A percentile compares a stretch with the other conserved stretches of the same genome.
Conservation (phyloP, 2,888 invertebrate species). For the Amphipyra berbera region DNA sequence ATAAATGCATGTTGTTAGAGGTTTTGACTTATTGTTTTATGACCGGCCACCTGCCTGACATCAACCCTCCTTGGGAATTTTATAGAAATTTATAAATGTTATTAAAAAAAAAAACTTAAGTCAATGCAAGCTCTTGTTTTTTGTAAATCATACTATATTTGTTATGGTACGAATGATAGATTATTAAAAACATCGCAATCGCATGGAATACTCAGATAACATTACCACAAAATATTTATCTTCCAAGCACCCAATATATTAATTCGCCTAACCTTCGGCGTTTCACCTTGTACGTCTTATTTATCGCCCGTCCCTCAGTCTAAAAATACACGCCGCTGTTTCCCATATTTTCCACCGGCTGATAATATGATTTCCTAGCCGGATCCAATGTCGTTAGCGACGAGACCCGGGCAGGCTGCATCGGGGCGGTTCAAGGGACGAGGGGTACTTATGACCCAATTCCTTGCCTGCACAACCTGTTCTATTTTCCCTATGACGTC, state of each 20-base stretch:
- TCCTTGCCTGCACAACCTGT: slow-evolving; percentile 81
- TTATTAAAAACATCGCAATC: too few species aligned
- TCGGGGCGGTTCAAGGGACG: slow-evolving; percentile 61
- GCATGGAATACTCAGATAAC: too few species aligned
- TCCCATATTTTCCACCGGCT: slow-evolving; percentile 53
- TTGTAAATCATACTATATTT: too few species aligned
- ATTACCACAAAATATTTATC: not conserved
- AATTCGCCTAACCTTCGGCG: slow-evolving; percentile 46
- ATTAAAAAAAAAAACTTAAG: too few species aligned
- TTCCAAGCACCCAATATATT: slow-evolving; percentile 13
- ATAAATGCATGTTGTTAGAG: too few species aligned
- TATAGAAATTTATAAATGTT: too few species aligned
- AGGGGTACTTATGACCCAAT: slow-evolving; percentile 79
- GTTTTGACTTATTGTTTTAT: too few species aligned
- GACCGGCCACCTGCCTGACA: too few species aligned
- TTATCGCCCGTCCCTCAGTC: slow-evolving; percentile 60
- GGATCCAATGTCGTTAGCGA: slow-evolving; percentile 53
- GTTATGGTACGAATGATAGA: too few species aligned
- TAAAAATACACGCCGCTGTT: slow-evolving; percentile 66
- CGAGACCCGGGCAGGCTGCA: slow-evolving; percentile 61
- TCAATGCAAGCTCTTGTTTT: too few species aligned
- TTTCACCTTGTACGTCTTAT: slow-evolving; percentile 56
- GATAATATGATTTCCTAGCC: slow-evolving; percentile 63
- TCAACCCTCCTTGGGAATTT: too few species aligned
- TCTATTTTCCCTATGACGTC: slow-evolving; percentile 86